A percentile compares a stretch with the other conserved stretches of the same genome.
These are phyloP conservation scores for Phoeniculus purpureus DNA, from an alignment of 2,797 vertebrate species.

Conservation along the genomic window DNA sequence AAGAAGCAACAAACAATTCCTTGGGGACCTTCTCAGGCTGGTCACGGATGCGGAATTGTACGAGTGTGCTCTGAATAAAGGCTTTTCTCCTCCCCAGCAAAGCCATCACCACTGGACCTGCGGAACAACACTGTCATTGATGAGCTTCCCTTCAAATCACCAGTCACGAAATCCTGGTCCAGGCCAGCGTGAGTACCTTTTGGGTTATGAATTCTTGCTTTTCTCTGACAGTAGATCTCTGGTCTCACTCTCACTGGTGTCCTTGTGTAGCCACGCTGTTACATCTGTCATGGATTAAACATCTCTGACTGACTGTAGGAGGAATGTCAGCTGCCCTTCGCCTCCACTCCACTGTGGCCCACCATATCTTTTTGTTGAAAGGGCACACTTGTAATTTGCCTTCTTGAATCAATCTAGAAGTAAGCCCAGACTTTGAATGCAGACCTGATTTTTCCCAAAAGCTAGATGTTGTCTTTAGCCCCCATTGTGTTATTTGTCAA, in stretches of 20 bases:
- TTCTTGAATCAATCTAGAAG: neutral
- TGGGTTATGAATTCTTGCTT: neutral
- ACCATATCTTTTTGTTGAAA: neutral
- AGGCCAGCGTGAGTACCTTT: conserved; percentile 88
- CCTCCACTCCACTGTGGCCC: too few species aligned
- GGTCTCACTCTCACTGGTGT: neutral
- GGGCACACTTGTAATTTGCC: neutral
- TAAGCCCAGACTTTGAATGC: neutral
- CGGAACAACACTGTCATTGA: conserved; percentile 94
- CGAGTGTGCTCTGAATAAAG: neutral
- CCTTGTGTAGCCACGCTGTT: neutral
- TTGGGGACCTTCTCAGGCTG: neutral
- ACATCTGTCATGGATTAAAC: neutral
- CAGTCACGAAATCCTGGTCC: conserved; percentile 96
- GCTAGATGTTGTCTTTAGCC: neutral
- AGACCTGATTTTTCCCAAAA: neutral
- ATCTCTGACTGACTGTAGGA: neutral
- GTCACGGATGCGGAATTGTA: neutral
- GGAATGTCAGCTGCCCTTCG: too few species aligned
- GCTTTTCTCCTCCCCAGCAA: conserved; percentile 79
- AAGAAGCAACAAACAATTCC: neutral
- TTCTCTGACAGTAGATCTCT: neutral
- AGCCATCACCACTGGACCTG: conserved; percentile 93
- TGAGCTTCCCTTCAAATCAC: conserved; percentile 97
- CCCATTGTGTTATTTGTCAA: neutral